Evolutionary conservation across 2,797 vertebrate species (phyloP).

Genomic region (Ispidina picta): DNA sequence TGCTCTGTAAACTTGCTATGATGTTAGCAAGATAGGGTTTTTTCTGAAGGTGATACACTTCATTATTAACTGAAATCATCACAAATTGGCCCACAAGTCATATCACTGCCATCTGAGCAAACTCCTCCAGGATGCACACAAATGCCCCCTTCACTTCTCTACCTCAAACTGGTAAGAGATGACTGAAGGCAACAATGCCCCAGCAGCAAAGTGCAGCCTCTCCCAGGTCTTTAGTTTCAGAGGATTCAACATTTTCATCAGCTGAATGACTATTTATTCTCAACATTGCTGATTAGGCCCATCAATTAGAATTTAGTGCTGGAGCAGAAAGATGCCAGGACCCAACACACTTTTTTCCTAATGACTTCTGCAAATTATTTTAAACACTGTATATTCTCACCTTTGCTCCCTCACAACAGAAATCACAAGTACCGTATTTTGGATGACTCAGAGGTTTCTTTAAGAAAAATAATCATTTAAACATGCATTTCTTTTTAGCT

Average conservation of each 20-base stretch:
- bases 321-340: not conserved
- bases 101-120: not conserved
- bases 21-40: not conserved
- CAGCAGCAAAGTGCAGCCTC: not conserved
- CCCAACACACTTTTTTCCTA: not conserved
- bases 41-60: not conserved
- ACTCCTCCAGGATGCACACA: not conserved
- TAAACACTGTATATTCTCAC: not conserved
- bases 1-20: not conserved
- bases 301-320: slow-evolving; percentile 20
- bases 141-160: not conserved
- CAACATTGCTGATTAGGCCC: not conserved
- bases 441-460: not conserved
- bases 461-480: not conserved
- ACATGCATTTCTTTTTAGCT: not conserved
- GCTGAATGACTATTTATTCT: slow-evolving; percentile 1
- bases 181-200: slow-evolving; percentile 12
- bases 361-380: not conserved
- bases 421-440: not conserved
- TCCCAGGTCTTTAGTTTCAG: not conserved
- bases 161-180: not conserved
- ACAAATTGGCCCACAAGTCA: not conserved
- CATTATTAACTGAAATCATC: not conserved
- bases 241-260: not conserved
- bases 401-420: not conserved